phyloP scores from a whole-genome alignment of 1,140 invertebrate species.

The Gonioctena quinquepunctata region DNA sequence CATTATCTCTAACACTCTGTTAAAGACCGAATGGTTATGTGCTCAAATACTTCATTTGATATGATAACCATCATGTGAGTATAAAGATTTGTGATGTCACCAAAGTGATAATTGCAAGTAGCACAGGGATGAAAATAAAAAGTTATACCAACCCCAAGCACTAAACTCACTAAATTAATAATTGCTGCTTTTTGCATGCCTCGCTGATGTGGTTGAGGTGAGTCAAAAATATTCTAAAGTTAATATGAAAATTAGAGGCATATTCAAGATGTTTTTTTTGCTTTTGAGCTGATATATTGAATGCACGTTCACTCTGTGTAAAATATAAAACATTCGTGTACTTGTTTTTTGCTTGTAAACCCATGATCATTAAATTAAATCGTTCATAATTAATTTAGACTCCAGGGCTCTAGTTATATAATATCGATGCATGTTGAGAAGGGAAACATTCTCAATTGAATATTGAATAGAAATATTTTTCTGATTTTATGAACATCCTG shows the following conservation, averaged over 20 bases:
- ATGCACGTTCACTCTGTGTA: too few species aligned
- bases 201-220: conserved; percentile 31
- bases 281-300: too few species aligned
- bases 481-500: too few species aligned
- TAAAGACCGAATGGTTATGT: background rate
- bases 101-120: background rate
- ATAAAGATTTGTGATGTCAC: background rate
- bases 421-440: too few species aligned
- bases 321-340: too few species aligned
- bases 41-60: background rate
- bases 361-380: too few species aligned
- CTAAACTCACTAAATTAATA: background rate
- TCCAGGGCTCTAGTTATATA: too few species aligned
- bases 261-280: too few species aligned
- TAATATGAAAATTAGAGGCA: background rate
- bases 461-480: too few species aligned
- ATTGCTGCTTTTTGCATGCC: conserved; percentile 26
- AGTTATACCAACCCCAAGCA: conserved; percentile 5
- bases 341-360: too few species aligned
- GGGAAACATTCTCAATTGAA: too few species aligned
- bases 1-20: background rate
- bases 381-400: too few species aligned
- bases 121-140: conserved; percentile 11
- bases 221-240: background rate
- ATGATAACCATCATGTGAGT: background rate